Evolutionary conservation across 2,888 invertebrate species (phyloP), one percentile per base, ranked within the genome.

Genomic region (Lapara coniferarum): DNA sequence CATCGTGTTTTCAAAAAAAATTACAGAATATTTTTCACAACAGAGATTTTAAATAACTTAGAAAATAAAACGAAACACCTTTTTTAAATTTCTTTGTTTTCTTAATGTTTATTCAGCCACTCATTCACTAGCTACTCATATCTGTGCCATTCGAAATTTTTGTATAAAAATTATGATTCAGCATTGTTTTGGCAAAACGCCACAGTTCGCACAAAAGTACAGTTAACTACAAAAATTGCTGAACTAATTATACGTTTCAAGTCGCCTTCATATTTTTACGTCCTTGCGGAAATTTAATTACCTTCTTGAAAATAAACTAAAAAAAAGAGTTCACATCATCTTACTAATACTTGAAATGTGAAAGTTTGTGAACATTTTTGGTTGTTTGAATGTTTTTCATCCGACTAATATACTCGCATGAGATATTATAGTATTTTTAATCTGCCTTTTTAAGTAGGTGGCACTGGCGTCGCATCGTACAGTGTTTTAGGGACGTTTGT

Each of bases 151-250:
- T 63, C 63, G 63, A 63, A 12, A 46, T 63, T 63, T 63, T 63
- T 63, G 49, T 49, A 63, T 19, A 19, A 19, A 16, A 49, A 57
- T 49, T 19, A 63, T 63, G 63, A 63, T 63, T 63, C 49, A 63
- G 49, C 19, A 63, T 25, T 63, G 63, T 63, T 49, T 63, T 63
- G 63, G 63, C 63, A 63, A 46, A 7, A 19, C 46, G 63, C 63
- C 63, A 46, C 16, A 16, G 12, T 46, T 12, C 49, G 19, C 49
- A 19, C 55, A 55, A n/a, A 12, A 19, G 16, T 37, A 37, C 37
- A 37, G 37, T 37, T 37, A 37, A 8, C 37, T 37, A 37, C 37
- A 37, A 37, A 37, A 37, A 37, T 37, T 3, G 37, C 37, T 37
- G 37, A 25, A 25, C 25, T 25, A 25, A 37, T 37, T 37, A 5